Base-by-base conservation (phyloP, 2,888 invertebrate species). In the Chalcosyrphus nemorum region DNA sequence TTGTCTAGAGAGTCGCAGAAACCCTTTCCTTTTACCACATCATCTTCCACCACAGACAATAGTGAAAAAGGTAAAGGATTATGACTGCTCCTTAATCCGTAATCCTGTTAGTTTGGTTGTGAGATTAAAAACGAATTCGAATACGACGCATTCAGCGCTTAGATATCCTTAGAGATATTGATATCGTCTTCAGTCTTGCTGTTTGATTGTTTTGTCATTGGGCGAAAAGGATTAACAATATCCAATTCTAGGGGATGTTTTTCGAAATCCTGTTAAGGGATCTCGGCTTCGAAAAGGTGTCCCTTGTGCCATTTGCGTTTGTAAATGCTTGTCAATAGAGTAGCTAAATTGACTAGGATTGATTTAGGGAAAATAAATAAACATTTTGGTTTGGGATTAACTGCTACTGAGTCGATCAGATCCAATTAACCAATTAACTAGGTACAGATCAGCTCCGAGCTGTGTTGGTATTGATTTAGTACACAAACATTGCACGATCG, bases 71-170 rank as follows among this genome's bases (percentile, higher is more conserved):
- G 45, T n/a, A 65, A 43, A 61, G 74, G 80, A 84, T 84, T 74
- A 74, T 45, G 50, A 38, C 56, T 68, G 68, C 41, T 68, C 13
- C 52, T 84, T 80, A 80, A 84, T 80, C 80, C 57, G 21, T 84
- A 84, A 84, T 84, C 84, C 80, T 84, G 84, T 84, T 84, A 84
- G 84, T 78, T 80, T 80, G 84, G 80, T 74, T 80, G 80, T 70
- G 84, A 65, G 74, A 84, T 84, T 80, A 84, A 17, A n/a, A 80
- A 65, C 41, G 24, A 68, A 61, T 57, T 72, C 56, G 24, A 54
- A 54, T 66, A 35, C 47, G 9, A 35, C 47, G 9, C 43, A 9
- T 17, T 29, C 43, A 47, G 32, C 35, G 63, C 61, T 81, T 24
- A 77, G 54, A 61, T 24, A 50, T 61, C 54, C 66, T 68, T 43